Evolutionary conservation across 2,113 vertebrate species (phyloP).

Genomic region (Spheniscus mendiculus): DNA sequence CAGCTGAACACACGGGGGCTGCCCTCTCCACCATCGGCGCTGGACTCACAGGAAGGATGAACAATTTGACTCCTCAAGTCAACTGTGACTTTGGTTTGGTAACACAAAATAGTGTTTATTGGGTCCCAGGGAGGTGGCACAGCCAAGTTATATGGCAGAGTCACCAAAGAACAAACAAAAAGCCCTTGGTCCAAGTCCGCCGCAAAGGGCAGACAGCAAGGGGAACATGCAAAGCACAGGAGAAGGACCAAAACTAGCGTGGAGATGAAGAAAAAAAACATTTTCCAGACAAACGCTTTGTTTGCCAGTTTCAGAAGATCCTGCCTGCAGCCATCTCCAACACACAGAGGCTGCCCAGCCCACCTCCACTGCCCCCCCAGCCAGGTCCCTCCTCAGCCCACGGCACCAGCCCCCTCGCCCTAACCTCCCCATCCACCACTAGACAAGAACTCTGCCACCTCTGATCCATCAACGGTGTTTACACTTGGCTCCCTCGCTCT

Average conservation of each 20-base stretch:
- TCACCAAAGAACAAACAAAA: rapidly evolving
- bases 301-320: not conserved
- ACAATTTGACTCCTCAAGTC: rapidly evolving
- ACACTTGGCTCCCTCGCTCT: constrained; percentile 36
- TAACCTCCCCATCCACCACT: not conserved
- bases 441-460: not conserved
- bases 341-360: not conserved
- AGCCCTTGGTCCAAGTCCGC: rapidly evolving
- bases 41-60: rapidly evolving
- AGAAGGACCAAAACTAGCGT: rapidly evolving
- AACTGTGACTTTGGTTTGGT: rapidly evolving
- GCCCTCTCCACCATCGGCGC: rapidly evolving
- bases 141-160: rapidly evolving
- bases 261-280: not conserved
- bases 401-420: rapidly evolving
- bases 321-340: not conserved
- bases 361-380: not conserved
- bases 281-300: not conserved
- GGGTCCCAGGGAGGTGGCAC: not conserved
- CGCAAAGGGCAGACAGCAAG: rapidly evolving
- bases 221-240: rapidly evolving
- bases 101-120: rapidly evolving
- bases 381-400: not conserved
- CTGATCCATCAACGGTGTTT: not conserved
- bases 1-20: rapidly evolving